Evolutionary conservation across 2,797 vertebrate genomes (phyloP), one percentile per base, ranked within the genome.

Genomic region (Falco naumanni): DNA sequence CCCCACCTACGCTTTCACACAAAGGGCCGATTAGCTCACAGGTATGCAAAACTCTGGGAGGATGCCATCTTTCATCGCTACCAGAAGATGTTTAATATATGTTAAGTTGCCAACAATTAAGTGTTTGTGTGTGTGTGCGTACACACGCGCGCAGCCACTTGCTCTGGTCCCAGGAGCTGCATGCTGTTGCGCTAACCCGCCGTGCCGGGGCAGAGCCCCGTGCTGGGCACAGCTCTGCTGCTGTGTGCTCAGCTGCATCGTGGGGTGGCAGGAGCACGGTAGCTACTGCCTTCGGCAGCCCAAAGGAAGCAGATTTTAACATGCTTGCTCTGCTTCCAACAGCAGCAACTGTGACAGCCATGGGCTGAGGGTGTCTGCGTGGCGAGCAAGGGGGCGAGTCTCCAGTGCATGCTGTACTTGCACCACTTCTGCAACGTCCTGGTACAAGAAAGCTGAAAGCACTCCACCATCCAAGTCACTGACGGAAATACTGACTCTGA

Each of bases 1-100:
- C 95, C 84, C 83, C 96, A 97, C 96, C 96, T 96, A 95, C 75
- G 43, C 94, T 93, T 97, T 95, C 87, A 78, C 87, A 96, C 94
- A 96, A 95, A 96, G 57, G 96, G 64, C 83, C 24, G 93, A 59
- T 66, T 93, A 96, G 57, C 91, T 91, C 89, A 95, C 53, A 69
- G 87, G 91, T 79, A 84, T 74, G 84, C 89, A 95, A 92, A 96
- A 82, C 61, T 69, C 94, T 84, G 83, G 87, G 93, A 96, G 93
- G 96, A 94, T 93, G 71, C 94, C 90, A 85, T 63, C 92, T 94
- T 97, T 96, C 88, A 90, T 87, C 85, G 11, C 41, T 72, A 87
- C 71, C 57, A 74, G 65, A 87, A 84, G 41, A 90, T 47, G 79
- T 80, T 95, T 94, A 85, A 90, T 63, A 47, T 20, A 90, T 11